phyloP scores from a whole-genome alignment of 2,113 vertebrate genomes.

The Pomatostomus ruficeps region DNA sequence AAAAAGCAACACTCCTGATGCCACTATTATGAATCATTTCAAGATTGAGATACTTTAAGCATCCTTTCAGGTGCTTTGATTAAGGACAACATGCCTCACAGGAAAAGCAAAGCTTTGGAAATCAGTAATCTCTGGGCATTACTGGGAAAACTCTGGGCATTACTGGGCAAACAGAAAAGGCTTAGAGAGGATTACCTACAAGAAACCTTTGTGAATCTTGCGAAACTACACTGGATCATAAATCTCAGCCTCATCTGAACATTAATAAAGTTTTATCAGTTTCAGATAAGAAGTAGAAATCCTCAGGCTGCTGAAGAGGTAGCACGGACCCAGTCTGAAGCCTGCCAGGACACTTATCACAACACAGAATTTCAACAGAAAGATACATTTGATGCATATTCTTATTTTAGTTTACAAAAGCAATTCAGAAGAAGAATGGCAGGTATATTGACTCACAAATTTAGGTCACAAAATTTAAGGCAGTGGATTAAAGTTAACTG shows the following conservation, averaged over 20 bases:
- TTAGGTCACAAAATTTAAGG: neutral
- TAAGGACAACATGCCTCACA: neutral
- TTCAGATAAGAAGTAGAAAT: conserved; percentile 40
- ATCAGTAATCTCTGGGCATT: conserved; percentile 55
- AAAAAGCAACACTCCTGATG: conserved; percentile 2
- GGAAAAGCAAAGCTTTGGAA: conserved; percentile 46
- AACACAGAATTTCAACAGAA: neutral
- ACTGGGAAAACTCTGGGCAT: conserved; percentile 54
- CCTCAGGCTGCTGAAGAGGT: neutral
- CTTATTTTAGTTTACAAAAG: neutral
- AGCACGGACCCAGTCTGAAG: neutral
- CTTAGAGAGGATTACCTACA: conserved; percentile 58
- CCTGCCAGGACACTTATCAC: neutral
- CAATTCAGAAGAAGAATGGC: neutral
- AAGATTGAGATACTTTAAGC: neutral
- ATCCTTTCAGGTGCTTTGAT: conserved; percentile 31
- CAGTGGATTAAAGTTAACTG: neutral
- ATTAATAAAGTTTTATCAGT: conserved; percentile 55
- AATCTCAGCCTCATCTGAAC: neutral
- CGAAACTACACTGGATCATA: conserved; percentile 31
- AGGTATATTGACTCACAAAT: neutral
- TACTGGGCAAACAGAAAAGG: conserved; percentile 60
- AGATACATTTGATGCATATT: neutral
- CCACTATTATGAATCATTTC: neutral
- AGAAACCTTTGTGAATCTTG: conserved; percentile 47